Conservation (phyloP, 2,888 invertebrate genomes). For the Tachystola acroxantha region DNA sequence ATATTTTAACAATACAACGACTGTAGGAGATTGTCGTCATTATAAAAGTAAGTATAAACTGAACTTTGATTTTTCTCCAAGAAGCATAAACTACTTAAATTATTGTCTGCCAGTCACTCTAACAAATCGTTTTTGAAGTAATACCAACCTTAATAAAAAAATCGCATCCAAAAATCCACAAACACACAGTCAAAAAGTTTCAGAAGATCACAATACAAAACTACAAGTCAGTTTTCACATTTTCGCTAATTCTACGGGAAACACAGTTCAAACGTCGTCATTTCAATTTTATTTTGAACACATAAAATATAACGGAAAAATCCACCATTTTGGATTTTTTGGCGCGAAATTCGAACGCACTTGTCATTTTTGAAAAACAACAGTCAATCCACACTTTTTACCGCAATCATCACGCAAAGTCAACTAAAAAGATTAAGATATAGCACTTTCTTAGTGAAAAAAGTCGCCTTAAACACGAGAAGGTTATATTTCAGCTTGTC, state of each 20-base stretch:
- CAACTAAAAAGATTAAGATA: slow-evolving; percentile 24
- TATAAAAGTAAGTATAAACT: no score
- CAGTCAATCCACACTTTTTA: slow-evolving; percentile 18
- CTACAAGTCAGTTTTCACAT: slow-evolving; percentile 35
- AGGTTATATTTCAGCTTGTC: slow-evolving; percentile 41
- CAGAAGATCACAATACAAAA: slow-evolving; percentile 18
- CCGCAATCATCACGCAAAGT: slow-evolving; percentile 17
- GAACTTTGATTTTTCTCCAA: no score
- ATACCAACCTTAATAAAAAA: slow-evolving; percentile 15
- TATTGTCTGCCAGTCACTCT: no score
- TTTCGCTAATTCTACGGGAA: slow-evolving; percentile 33
- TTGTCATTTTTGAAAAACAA: slow-evolving; percentile 49
- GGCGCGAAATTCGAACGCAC: slow-evolving; percentile 57
- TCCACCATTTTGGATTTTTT: slow-evolving; percentile 61
- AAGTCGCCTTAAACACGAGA: slow-evolving; percentile 31
- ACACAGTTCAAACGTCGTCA: slow-evolving; percentile 44
- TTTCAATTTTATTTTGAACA: slow-evolving; percentile 74
- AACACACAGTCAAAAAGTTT: slow-evolving; percentile 20
- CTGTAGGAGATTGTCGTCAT: no score
- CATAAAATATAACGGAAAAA: slow-evolving; percentile 54
- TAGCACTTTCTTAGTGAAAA: slow-evolving; percentile 29
- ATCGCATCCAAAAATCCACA: slow-evolving; percentile 20
- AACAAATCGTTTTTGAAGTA: neutral
- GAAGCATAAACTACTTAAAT: no score
- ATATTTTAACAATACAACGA: no score